phyloP scores from a whole-genome alignment of 2,888 invertebrate species.

The Holacanthella duospinosa region DNA sequence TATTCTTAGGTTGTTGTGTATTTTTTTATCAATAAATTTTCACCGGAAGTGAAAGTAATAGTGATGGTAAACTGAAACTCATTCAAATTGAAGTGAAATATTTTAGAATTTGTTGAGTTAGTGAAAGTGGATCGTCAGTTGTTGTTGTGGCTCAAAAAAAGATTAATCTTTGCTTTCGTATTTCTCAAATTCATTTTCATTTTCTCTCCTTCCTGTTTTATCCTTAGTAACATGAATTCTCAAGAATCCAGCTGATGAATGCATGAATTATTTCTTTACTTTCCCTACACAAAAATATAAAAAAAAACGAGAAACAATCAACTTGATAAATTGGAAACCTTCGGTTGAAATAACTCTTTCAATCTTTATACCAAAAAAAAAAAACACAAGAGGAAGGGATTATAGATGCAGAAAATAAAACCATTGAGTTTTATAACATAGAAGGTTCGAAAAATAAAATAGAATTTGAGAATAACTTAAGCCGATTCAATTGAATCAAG shows the following conservation, averaged over 20 bases:
- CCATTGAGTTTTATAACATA: background rate
- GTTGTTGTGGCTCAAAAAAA: too few relatives aligned
- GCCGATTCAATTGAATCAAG: background rate
- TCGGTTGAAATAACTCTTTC: background rate
- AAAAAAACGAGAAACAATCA: constrained; percentile 4
- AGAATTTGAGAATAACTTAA: background rate
- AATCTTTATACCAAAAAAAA: background rate
- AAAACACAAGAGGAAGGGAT: background rate
- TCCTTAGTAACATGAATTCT: background rate
- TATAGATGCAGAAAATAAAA: background rate
- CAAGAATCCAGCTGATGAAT: background rate
- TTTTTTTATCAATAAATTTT: too few relatives aligned
- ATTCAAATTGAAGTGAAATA: too few relatives aligned
- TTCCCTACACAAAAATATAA: too few relatives aligned
- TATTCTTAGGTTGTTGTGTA: too few relatives aligned
- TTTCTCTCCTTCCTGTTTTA: background rate
- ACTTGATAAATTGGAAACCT: background rate
- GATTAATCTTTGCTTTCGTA: too few relatives aligned
- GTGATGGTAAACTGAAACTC: too few relatives aligned
- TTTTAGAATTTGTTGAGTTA: too few relatives aligned
- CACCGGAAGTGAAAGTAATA: too few relatives aligned
- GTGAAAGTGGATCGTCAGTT: too few relatives aligned
- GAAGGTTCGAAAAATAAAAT: background rate
- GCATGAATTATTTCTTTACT: background rate
- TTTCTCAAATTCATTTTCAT: background rate